Base-by-base conservation (phyloP, 37 sponge, comb jelly and placozoan species). In the Diacarnus erythraeanus region DNA sequence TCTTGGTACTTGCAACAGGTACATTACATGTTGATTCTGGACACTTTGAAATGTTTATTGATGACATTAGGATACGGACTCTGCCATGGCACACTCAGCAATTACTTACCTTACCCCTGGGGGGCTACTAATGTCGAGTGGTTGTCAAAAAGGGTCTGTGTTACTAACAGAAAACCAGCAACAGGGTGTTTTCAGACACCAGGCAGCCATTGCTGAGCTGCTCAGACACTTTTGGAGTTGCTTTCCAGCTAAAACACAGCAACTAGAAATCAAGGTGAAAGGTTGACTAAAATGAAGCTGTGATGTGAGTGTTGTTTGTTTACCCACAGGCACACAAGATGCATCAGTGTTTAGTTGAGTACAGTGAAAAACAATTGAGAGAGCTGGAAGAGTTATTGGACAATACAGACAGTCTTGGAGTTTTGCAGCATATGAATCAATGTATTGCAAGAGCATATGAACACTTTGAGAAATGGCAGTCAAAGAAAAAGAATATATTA, bases 201-300 rank as follows among this genome's bases (percentile, higher is more conserved):
- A 92, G 31, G 38, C 69, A 18, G 85, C 85, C 29, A 37, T 95
- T 38, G 83, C 69, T 37, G 96, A 95, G 40, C 84, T 95, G n/a
- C 84, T 95, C 35, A 63, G 96, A 8, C 96, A 95, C 82, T 95
- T 95, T 72, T 95, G 96, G 96, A 44, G 78, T 64, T 95, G 96
- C 41, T 95, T 95, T 59, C 96, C 96, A 21, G 54, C 67, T 2
- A 38, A 66, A 38, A 84, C 86, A 42, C 75, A 79, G 23, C 86
- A 82, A 36, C 60, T 86, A 26, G 96, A 92, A 58, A 84, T 86
- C 33, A 95, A 95, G 88, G 96, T 92, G 61, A 1, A 60, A 47
- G n/a, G n/a, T n/a, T n/a, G n/a, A 47, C 12, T 12, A 47, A 47
- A 15, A 47, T 12, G 6, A 12, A 6, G 12, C 51, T 15, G 6